phyloP scores from a whole-genome alignment of 1,140 invertebrate species.

The Maconellicoccus hirsutus region DNA sequence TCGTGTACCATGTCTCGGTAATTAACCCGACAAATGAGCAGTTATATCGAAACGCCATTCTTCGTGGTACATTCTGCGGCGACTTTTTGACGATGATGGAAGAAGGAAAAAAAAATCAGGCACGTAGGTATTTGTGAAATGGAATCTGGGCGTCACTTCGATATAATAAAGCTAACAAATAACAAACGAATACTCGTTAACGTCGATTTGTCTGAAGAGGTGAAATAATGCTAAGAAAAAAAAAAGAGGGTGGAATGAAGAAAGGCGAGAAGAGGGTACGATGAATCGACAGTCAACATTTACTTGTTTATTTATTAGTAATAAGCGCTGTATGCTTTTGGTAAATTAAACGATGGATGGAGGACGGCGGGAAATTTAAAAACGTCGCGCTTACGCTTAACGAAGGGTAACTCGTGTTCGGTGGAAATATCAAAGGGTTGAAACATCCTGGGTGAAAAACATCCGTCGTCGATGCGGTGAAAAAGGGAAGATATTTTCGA shows the following conservation, averaged over 20 bases:
- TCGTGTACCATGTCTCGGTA: too few species aligned
- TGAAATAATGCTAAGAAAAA: too few species aligned
- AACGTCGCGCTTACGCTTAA: not conserved
- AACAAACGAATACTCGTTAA: not conserved
- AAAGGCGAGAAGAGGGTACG: too few species aligned
- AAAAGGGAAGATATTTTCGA: not conserved
- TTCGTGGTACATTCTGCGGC: too few species aligned
- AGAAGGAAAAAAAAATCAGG: too few species aligned
- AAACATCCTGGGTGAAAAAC: not conserved
- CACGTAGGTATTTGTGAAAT: too few species aligned
- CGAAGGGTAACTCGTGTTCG: not conserved
- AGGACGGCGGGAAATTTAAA: not conserved
- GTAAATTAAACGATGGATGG: not conserved
- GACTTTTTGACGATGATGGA: too few species aligned
- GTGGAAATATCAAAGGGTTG: constrained; percentile 7
- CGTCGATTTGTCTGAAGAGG: not conserved
- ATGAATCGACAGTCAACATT: not conserved
- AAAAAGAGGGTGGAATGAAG: not conserved
- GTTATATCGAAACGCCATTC: too few species aligned
- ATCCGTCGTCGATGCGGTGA: too few species aligned
- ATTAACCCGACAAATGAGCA: too few species aligned
- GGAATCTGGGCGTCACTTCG: too few species aligned
- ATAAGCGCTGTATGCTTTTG: not conserved
- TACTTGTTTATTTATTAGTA: constrained; percentile 6
- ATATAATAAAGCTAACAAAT: too few species aligned